Conservation (phyloP, 2,888 invertebrate genomes). For the Dexiosoma caninum region DNA sequence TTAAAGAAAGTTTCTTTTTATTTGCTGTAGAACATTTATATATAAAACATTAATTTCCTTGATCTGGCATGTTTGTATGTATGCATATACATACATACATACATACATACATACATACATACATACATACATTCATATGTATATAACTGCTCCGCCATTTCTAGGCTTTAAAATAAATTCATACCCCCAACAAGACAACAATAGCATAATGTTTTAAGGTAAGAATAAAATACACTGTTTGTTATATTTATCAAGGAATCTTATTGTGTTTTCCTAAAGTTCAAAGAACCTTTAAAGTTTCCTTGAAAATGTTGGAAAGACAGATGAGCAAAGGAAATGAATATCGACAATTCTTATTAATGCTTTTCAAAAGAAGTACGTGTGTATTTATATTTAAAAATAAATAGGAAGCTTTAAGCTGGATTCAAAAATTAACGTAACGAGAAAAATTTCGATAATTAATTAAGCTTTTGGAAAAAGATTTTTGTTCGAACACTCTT, state of each 20-base stretch:
- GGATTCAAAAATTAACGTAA: too few species aligned
- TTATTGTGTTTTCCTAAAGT: constrained; percentile 29
- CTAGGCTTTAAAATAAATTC: neutral
- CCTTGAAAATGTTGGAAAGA: neutral
- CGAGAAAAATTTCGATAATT: too few species aligned
- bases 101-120: neutral
- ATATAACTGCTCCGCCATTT: constrained; percentile 11
- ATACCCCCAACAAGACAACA: neutral
- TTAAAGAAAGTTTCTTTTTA: constrained; percentile 6
- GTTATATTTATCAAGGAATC: constrained; percentile 12
- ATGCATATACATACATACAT: too few species aligned
- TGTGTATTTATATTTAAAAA: too few species aligned
- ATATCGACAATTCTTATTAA: too few species aligned
- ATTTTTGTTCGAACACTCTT: too few species aligned
- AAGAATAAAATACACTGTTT: constrained; percentile 2
- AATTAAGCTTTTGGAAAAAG: too few species aligned
- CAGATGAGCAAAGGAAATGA: neutral
- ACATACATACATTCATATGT: too few species aligned
- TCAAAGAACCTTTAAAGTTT: constrained; percentile 28
- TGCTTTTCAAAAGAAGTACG: too few species aligned
- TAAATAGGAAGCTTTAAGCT: too few species aligned
- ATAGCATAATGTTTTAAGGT: neutral
- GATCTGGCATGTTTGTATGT: constrained; percentile 18
- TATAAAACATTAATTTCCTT: constrained; percentile 10
- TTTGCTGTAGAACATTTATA: neutral